phyloP scores from a whole-genome alignment of 2,797 vertebrate genomes.

The Luscinia megarhynchos region DNA sequence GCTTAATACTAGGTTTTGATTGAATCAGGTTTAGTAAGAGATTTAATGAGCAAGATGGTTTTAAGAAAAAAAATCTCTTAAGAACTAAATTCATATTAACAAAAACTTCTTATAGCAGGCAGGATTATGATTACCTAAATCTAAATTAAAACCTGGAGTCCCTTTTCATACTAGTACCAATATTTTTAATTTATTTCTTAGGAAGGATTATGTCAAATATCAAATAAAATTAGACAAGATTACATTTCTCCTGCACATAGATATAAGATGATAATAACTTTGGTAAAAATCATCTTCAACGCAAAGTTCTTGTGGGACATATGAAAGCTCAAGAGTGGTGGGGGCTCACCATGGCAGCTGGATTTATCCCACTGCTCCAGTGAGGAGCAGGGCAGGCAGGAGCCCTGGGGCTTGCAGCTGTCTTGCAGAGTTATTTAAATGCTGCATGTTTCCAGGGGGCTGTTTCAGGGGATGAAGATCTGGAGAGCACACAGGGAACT shows the following conservation, averaged over 20 bases:
- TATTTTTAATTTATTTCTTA: slow-evolving; percentile 65
- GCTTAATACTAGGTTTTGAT: neutral
- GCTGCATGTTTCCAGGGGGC: fast-evolving
- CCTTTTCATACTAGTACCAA: neutral
- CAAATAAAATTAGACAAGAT: slow-evolving; percentile 41
- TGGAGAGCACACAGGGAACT: neutral
- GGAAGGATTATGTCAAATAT: slow-evolving; percentile 57
- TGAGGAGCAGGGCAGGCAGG: neutral
- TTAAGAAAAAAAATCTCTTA: slow-evolving; percentile 6
- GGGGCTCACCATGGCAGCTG: neutral
- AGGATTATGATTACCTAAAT: slow-evolving; percentile 48
- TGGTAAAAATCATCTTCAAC: neutral
- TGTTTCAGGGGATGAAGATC: neutral
- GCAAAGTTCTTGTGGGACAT: neutral
- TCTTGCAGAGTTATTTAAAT: neutral
- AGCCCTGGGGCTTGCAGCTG: neutral
- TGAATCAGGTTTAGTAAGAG: neutral
- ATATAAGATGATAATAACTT: slow-evolving; percentile 1
- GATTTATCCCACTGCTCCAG: fast-evolving
- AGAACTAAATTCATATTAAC: neutral
- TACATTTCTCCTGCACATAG: slow-evolving; percentile 12
- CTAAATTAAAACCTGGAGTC: slow-evolving; percentile 58
- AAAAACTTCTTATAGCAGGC: neutral
- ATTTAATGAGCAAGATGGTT: neutral
- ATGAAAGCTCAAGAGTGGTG: neutral